Percentiles rank a stretch among this genome's conserved stretches.
These are phyloP conservation scores for Colostygia pectinataria DNA, from an alignment of 2,888 invertebrate genomes.

Conservation along the genomic window DNA sequence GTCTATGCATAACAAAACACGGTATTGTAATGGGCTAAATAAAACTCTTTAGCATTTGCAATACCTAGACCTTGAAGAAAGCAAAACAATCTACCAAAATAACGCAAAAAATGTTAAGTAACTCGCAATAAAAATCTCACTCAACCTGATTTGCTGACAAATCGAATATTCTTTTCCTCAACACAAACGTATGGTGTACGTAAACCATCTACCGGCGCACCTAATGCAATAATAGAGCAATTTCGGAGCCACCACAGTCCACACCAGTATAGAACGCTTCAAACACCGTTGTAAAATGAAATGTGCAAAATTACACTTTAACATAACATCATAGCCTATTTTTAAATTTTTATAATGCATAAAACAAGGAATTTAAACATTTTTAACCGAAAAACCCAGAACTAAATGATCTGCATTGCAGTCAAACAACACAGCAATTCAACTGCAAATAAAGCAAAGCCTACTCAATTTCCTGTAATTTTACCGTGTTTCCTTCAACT, in stretches of 20 bases:
- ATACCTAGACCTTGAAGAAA: no score
- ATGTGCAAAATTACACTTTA: not conserved
- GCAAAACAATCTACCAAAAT: not conserved
- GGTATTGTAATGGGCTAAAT: no score
- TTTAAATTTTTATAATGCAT: no score
- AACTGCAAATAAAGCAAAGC: not conserved
- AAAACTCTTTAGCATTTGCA: no score
- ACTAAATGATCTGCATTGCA: not conserved
- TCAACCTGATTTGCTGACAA: not conserved
- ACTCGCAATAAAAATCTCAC: no score
- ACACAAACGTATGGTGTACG: conserved; percentile 31
- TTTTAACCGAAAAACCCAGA: not conserved
- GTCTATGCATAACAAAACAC: no score
- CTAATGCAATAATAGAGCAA: conserved; percentile 76
- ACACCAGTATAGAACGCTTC: conserved; percentile 3
- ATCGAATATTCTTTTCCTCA: conserved; percentile 1
- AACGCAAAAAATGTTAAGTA: not conserved
- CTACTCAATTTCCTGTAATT: not conserved
- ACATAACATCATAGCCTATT: no score
- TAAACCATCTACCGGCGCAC: conserved; percentile 40
- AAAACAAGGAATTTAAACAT: not conserved
- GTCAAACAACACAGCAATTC: not conserved
- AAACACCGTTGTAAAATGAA: not conserved
- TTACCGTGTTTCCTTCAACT: not conserved
- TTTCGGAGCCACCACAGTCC: conserved; percentile 32